phyloP scores from a whole-genome alignment of 2,797 vertebrate species.

The Labroides dimidiatus region DNA sequence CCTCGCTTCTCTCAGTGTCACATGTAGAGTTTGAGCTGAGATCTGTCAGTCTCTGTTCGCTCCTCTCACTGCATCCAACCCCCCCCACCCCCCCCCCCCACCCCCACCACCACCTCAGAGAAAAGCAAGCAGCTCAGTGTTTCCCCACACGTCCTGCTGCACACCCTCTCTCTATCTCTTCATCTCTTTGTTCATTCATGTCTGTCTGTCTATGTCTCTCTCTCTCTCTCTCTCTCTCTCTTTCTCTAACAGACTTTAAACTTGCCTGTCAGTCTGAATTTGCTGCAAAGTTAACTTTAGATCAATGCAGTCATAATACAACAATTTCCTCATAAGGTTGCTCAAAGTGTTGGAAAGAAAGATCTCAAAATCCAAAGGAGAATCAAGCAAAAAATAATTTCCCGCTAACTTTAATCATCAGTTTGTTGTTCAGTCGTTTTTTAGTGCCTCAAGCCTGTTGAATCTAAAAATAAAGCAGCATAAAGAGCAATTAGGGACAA shows the following conservation, averaged over 20 bases:
- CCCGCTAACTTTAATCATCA: too few species aligned
- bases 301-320: too few species aligned
- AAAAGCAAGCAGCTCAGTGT: conserved; percentile 44
- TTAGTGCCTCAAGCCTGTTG: too few species aligned
- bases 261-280: not conserved
- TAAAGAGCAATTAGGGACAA: too few species aligned
- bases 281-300: too few species aligned
- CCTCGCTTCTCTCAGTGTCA: conserved; percentile 6
- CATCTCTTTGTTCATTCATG: conserved; percentile 47
- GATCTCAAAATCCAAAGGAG: too few species aligned
- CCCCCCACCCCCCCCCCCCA: conserved; percentile 57
- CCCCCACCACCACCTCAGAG: conserved; percentile 54
- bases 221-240: conserved; percentile 22
- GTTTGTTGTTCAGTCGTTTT: too few species aligned
- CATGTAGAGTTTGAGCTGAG: conserved; percentile 23
- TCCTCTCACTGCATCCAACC: too few species aligned
- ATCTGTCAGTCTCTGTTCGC: conserved; percentile 50
- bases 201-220: conserved; percentile 30
- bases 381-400: too few species aligned
- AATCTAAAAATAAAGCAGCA: too few species aligned
- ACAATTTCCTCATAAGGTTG: too few species aligned
- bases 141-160: conserved; percentile 44
- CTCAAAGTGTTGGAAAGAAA: too few species aligned
- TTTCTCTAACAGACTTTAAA: conserved; percentile 17
- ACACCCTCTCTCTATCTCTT: conserved; percentile 16